These are phyloP conservation scores for Pollimyrus isidori DNA, from an alignment of 2,113 vertebrate genomes.

Conservation along the genomic window DNA sequence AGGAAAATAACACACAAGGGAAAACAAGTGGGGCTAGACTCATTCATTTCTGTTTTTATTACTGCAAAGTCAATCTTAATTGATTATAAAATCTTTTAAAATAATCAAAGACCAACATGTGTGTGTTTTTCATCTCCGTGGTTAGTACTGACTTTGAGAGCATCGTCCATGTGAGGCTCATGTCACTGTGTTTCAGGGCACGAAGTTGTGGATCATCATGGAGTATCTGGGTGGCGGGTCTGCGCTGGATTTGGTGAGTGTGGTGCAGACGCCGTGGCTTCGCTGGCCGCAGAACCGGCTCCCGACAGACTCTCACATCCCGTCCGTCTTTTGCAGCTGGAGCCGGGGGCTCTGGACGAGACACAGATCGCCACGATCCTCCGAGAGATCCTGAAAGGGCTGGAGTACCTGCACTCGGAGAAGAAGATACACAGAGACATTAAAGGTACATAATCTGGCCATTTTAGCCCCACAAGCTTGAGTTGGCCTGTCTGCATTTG, in stretches of 20 bases:
- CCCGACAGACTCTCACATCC: neutral
- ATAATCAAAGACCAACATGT: neutral
- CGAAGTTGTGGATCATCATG: slow-evolving; percentile 56
- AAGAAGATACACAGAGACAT: slow-evolving; percentile 72
- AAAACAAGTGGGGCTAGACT: neutral
- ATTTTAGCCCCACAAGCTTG: neutral
- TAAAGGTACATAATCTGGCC: slow-evolving; percentile 52
- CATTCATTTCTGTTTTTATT: neutral
- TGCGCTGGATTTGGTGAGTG: slow-evolving; percentile 84
- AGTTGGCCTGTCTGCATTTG: neutral
- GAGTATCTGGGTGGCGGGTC: slow-evolving; percentile 89
- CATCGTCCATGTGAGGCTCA: neutral
- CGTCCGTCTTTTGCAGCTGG: slow-evolving; percentile 48
- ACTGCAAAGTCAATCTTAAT: neutral
- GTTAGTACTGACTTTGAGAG: neutral
- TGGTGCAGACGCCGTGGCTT: neutral
- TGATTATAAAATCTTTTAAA: neutral
- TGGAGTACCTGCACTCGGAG: slow-evolving; percentile 33
- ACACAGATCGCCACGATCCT: slow-evolving; percentile 67
- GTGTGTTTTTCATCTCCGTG: neutral
- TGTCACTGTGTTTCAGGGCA: slow-evolving; percentile 62
- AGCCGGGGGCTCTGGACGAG: slow-evolving; percentile 64
- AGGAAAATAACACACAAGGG: neutral
- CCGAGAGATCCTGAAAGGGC: slow-evolving; percentile 66
- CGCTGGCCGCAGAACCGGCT: neutral